Evolutionary conservation across 2,888 invertebrate genomes (phyloP).

Genomic region (Drosophila nr. medialis): DNA sequence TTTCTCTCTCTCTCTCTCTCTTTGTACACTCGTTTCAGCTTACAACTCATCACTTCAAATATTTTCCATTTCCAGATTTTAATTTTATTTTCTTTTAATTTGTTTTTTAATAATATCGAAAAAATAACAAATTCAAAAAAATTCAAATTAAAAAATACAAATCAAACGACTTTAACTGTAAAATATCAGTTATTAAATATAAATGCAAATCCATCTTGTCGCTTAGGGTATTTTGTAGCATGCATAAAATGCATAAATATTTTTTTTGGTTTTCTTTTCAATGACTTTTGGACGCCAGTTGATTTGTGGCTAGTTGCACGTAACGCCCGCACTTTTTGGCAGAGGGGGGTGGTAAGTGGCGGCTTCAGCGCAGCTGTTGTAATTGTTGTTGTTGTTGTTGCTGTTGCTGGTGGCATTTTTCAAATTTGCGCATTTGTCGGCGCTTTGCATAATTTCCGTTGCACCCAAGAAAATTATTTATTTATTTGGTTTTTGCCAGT

Average conservation of each 20-base stretch:
- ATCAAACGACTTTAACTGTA: not conserved
- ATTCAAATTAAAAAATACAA: not conserved
- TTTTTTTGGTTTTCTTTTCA: conserved; percentile 24
- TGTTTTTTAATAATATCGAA: too few relatives aligned
- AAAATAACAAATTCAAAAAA: too few relatives aligned
- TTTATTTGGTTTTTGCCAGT: conserved; percentile 46
- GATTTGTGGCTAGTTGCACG: conserved; percentile 33
- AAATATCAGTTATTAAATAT: too few relatives aligned
- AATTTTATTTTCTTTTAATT: too few relatives aligned
- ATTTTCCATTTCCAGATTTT: not conserved
- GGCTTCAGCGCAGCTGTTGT: conserved; percentile 59
- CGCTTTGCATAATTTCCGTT: conserved; percentile 72
- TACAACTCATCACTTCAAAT: not conserved
- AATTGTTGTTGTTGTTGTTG: conserved; percentile 19
- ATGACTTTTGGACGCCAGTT: conserved; percentile 45
- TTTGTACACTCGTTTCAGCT: not conserved
- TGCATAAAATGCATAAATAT: too few relatives aligned
- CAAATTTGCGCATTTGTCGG: conserved; percentile 77
- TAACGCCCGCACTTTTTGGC: conserved; percentile 32
- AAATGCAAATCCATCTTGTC: too few relatives aligned
- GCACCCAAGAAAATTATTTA: conserved; percentile 57
- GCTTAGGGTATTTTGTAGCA: conserved; percentile 4
- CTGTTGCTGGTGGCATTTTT: conserved; percentile 72
- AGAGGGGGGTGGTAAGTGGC: not conserved
- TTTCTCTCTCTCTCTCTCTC: not conserved